Conservation (phyloP, 2,113 vertebrate genomes). For the Amazona vittata region DNA sequence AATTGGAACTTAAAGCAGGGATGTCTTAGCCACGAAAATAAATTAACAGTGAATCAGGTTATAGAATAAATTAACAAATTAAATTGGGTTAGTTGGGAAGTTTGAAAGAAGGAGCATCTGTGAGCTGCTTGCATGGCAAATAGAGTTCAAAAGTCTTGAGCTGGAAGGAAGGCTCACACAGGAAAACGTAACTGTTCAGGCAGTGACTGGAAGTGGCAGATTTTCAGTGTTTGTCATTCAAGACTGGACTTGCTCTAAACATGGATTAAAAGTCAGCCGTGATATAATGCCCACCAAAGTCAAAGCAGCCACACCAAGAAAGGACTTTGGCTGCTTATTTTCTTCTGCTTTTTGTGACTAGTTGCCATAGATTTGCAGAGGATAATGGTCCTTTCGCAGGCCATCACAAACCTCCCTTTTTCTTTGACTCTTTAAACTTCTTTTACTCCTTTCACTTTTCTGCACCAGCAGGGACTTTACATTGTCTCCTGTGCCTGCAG, state of each 20-base stretch:
- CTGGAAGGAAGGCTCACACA: not conserved
- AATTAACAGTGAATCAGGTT: constrained; percentile 52
- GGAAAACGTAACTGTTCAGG: not conserved
- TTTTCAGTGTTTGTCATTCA: not conserved
- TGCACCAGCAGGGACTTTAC: accelerated
- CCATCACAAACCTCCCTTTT: not conserved
- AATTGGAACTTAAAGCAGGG: constrained; percentile 64
- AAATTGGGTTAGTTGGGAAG: constrained; percentile 48
- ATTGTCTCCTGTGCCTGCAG: not conserved
- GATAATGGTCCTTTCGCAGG: accelerated
- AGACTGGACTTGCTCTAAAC: not conserved
- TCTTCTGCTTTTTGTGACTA: not conserved
- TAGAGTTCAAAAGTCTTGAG: not conserved
- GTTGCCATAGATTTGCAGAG: not conserved
- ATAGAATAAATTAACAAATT: constrained; percentile 74
- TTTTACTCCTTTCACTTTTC: not conserved
- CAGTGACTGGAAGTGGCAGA: not conserved
- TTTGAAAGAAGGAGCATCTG: constrained; percentile 6
- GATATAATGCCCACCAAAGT: not conserved
- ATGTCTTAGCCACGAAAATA: constrained; percentile 69
- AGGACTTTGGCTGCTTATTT: not conserved
- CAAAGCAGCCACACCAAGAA: not conserved
- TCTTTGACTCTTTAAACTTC: not conserved
- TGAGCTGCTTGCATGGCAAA: not conserved
- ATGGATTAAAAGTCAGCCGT: not conserved